Conservation (phyloP, 1,140 invertebrate genomes). For the Paralvinella palmiformis region DNA sequence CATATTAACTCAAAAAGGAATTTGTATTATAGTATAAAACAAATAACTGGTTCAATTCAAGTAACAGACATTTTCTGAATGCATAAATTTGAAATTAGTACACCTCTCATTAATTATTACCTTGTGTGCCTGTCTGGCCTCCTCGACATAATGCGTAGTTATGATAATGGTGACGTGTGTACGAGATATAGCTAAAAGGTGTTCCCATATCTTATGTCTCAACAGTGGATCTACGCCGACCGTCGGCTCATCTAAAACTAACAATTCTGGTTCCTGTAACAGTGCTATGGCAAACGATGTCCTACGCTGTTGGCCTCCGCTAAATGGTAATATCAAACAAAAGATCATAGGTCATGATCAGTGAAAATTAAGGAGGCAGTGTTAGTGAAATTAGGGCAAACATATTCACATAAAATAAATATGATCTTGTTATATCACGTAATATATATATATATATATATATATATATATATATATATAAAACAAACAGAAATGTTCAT, state of each 20-base stretch:
- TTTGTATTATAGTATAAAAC: background rate
- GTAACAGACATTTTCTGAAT: too few species aligned
- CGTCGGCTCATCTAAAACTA: conserved; percentile 92
- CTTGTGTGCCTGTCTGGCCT: conserved; percentile 79
- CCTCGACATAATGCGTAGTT: conserved; percentile 90
- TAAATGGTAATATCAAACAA: too few species aligned
- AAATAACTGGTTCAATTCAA: background rate
- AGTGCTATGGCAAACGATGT: conserved; percentile 88
- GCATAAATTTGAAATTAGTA: background rate
- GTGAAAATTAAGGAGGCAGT: too few species aligned
- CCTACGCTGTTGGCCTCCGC: conserved; percentile 85
- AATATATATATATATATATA: too few species aligned
- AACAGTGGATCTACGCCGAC: conserved; percentile 87
- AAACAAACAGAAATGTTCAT: too few species aligned
- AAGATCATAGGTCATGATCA: too few species aligned
- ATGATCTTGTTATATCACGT: too few species aligned
- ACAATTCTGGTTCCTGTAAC: conserved; percentile 83
- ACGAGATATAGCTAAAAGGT: conserved; percentile 73
- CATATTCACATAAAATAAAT: too few species aligned
- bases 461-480: too few species aligned
- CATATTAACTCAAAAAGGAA: background rate
- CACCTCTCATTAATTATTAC: conserved; percentile 53
- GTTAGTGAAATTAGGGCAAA: too few species aligned
- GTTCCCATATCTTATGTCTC: conserved; percentile 88
- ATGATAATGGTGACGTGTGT: conserved; percentile 84